Percentiles rank a stretch among this genome's conserved stretches.
These are phyloP conservation scores for Halictus ligatus DNA, from an alignment of 2,888 invertebrate species.

Conservation along the genomic window DNA sequence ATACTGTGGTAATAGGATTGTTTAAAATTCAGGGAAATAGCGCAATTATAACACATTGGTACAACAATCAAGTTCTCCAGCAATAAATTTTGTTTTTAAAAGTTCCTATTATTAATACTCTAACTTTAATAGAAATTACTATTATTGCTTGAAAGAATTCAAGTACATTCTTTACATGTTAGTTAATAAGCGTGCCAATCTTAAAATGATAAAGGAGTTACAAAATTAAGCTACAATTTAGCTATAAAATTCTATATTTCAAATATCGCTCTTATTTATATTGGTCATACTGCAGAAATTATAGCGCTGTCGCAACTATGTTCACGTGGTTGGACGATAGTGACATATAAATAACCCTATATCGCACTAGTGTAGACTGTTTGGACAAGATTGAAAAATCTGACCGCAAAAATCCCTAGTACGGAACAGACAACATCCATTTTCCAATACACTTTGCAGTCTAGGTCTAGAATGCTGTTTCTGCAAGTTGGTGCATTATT, in stretches of 20 bases:
- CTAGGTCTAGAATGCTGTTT: background rate
- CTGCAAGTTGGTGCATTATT: background rate
- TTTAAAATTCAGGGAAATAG: too few species aligned
- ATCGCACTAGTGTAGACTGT: background rate
- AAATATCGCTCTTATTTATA: too few species aligned
- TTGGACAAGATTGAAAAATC: background rate
- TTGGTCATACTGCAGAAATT: background rate
- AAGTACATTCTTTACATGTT: too few species aligned
- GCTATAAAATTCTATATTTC: background rate
- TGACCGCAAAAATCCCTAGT: background rate
- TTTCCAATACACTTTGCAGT: background rate
- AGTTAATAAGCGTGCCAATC: too few species aligned
- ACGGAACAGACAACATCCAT: background rate
- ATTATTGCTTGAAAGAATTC: too few species aligned
- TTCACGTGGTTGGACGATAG: background rate
- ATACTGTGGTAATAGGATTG: too few species aligned
- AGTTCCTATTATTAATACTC: too few species aligned
- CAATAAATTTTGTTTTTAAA: background rate
- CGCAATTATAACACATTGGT: too few species aligned
- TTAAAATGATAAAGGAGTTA: too few species aligned
- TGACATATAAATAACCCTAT: background rate
- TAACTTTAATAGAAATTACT: too few species aligned
- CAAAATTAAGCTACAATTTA: too few species aligned
- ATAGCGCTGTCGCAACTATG: background rate
- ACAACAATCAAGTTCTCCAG: too few species aligned